A percentile compares a stretch with the other conserved stretches of the same genome.
phyloP scores from a whole-genome alignment of 2,113 vertebrate species.

The Poecile atricapillus region DNA sequence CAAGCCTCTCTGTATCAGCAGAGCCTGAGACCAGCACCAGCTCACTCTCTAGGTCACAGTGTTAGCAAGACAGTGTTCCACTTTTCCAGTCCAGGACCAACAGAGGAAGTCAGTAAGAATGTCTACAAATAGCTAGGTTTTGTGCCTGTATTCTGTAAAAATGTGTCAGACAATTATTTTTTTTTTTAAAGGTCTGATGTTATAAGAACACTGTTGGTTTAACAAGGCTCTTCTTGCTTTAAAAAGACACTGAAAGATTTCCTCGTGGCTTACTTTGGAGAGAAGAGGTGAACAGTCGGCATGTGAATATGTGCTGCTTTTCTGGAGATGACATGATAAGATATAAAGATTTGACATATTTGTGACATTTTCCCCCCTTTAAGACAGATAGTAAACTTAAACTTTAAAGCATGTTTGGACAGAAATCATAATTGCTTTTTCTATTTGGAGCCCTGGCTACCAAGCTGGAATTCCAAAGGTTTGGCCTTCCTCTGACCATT shows the following conservation, averaged over 20 bases:
- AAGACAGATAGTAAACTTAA: background rate
- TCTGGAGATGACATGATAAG: background rate
- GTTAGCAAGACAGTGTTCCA: background rate
- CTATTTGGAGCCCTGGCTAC: background rate
- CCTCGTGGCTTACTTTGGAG: background rate
- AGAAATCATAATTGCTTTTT: background rate
- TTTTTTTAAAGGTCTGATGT: background rate
- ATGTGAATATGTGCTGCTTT: background rate
- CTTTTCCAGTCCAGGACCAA: background rate
- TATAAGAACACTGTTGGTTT: background rate
- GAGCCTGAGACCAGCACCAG: background rate
- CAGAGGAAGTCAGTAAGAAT: background rate
- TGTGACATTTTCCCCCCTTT: background rate
- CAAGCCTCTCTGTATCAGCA: background rate
- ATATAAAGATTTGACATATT: background rate
- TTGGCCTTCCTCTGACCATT: background rate
- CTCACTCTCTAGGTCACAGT: background rate
- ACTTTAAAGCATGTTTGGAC: background rate
- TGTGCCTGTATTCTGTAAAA: background rate
- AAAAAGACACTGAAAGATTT: background rate
- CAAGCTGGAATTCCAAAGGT: constrained; percentile 19
- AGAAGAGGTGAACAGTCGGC: background rate
- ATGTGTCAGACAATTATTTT: background rate
- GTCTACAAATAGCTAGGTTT: background rate
- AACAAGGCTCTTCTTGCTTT: background rate